phyloP scores from a whole-genome alignment of 2,113 vertebrate species.

The Chlamydotis undulata region DNA sequence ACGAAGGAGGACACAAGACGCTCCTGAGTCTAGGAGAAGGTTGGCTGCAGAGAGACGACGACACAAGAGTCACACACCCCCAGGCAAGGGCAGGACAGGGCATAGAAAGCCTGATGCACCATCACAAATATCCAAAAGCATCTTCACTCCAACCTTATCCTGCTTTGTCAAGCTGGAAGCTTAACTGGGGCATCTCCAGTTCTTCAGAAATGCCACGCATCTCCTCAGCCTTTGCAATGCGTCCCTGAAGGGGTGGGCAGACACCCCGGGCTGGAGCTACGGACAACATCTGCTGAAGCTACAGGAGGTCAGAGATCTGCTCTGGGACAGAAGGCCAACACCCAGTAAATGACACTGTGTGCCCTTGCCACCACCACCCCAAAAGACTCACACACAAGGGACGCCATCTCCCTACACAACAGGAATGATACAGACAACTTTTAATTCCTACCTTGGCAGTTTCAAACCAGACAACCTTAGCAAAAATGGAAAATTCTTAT shows the following conservation, averaged over 20 bases:
- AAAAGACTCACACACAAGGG: neutral
- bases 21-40: neutral
- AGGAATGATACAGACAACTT: neutral
- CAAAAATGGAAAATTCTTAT: neutral
- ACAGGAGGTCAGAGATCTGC: neutral
- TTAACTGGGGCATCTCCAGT: neutral
- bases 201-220: neutral
- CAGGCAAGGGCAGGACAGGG: neutral
- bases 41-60: neutral
- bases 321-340: neutral
- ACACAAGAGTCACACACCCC: fast-evolving
- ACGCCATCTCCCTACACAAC: neutral
- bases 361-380: neutral
- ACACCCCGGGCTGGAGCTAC: neutral
- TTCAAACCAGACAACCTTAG: neutral
- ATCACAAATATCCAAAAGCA: neutral
- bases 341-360: neutral
- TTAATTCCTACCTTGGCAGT: neutral
- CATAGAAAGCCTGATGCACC: neutral
- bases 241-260: neutral
- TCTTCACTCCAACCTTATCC: neutral
- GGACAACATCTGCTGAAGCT: neutral
- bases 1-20: neutral
- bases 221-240: neutral
- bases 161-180: neutral